Percentiles rank a stretch among this genome's conserved stretches.
Evolutionary conservation across 1,140 invertebrate genomes (phyloP).

Genomic region (Oncopeltus fasciatus): DNA sequence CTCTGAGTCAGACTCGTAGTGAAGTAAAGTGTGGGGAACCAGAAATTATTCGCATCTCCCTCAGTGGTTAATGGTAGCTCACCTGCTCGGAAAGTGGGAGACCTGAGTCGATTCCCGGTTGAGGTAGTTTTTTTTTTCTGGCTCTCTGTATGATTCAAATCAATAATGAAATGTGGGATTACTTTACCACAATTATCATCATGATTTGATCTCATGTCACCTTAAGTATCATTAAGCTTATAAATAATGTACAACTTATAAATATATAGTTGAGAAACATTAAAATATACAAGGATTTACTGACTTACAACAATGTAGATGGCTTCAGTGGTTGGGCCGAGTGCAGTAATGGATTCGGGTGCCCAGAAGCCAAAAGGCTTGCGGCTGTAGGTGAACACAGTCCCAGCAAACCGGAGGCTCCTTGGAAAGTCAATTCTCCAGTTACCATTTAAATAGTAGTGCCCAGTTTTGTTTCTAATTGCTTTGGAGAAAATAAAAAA

Average conservation of each 20-base stretch:
- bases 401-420: conserved; percentile 61
- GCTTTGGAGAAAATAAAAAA: conserved; percentile 38
- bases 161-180: too few relatives aligned
- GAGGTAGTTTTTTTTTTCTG: too few relatives aligned
- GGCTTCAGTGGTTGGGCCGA: conserved; percentile 75
- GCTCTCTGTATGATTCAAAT: too few relatives aligned
- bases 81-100: too few relatives aligned
- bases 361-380: conserved; percentile 62
- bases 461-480: conserved; percentile 61
- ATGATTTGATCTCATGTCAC: too few relatives aligned
- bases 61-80: too few relatives aligned
- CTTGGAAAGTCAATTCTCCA: conserved; percentile 82
- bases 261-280: background rate
- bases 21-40: too few relatives aligned
- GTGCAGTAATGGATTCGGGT: conserved; percentile 63
- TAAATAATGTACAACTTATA: background rate
- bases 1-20: too few relatives aligned
- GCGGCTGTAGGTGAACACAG: conserved; percentile 74
- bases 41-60: too few relatives aligned
- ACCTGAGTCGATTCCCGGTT: too few relatives aligned
- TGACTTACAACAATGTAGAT: conserved; percentile 71
- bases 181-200: background rate
- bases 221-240: background rate
- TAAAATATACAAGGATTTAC: background rate
- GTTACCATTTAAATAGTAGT: conserved; percentile 87